Base-by-base conservation (phyloP, 2,113 vertebrate genomes). In the Dipodomys merriami region DNA sequence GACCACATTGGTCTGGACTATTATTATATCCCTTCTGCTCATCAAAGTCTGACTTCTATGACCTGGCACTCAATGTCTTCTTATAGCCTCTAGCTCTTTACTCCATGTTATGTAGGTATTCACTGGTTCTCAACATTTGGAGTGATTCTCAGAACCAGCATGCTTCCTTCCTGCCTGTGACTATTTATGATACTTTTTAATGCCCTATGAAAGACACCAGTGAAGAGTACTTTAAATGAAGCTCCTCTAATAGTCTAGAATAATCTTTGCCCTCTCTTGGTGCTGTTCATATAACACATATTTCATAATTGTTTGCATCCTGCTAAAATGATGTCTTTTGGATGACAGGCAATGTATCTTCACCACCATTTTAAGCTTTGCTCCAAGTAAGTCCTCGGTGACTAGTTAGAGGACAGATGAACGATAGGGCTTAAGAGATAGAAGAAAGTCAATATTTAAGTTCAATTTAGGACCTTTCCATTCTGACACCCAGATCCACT, bases 401-500 rank as follows among this genome's bases (percentile, higher is more conserved):
- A 62, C 64, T 89, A 81, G 6, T 92, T n/a, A 60, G 30, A 95
- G 13, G 25, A 77, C 76, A 33, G 91, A 83, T 94, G 83, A 91
- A 83, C 9, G 16, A 85, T 16, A 23, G 27, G 33, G 27, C 39
- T 87, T 62, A 72, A 91, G 82, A 82, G 87, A 46, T 71, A 92
- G 94, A 93, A 93, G 78, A 33, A 87, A 93, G 78, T 88, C 93
- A 90, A 69, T 30, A 82, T 49, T 79, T 90, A 68, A 94, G 39
- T 91, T 94, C 68, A 68, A 71, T 91, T 85, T 33, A 87, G 87
- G 68, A 78, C 57, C 39, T 93, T 88, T 92, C 69, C 69, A 78
- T 95, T 93, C 73, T 85, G 82, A 96, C 83, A 85, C 71, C 82
- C 60, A 93, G 69, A 87, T 73, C 65, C 49, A 85, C 73, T 84